Evolutionary conservation across 2,888 invertebrate genomes (phyloP), one percentile per base, ranked within the genome.

Genomic region (Brachylomia viminalis): DNA sequence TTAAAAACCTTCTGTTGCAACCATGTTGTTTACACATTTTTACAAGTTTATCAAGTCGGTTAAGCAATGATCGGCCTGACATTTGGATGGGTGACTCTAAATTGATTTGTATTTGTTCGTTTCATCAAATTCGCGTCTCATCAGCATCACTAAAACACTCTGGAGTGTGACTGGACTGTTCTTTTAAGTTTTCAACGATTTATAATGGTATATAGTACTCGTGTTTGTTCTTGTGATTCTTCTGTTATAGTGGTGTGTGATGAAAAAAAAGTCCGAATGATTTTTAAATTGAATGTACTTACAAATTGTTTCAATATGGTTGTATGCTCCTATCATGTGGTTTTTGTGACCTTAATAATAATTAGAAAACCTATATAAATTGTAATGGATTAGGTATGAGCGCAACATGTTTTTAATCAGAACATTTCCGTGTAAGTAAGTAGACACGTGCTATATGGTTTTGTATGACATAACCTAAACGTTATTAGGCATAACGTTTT

Each of bases 1-100:
- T 80, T 72, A 65, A 71, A 70, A 75, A 70, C 78, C 70, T 79
- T 72, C 72, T 83, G 85, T 64, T 75, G 85, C 71, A 85, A 85
- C 62, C 38, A 49, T 73, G 64, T 78, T 80, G 78, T 83, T 83
- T 86, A 72, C 66, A 20, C 27, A 67, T 81, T 52, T 83, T 83
- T 86, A 72, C 66, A 20, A 23, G 64, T 81, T 52, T 59, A 80
- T 79, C 49, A 72, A 74, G 23, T 56, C 23, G 5, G 52, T 81
- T 77, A 62, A 71, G 82, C 85, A 85, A 84, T 75, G 59, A n/a
- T 65, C 17, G 58, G 30, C 70, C 54, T 65, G 61, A 58, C 54
- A 69, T 79, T 72, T 74, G 38, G 68, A 65, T 77, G 61, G 56
- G 58, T 58, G 33, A 23, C 54, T 73, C 30, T 69, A 65, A 73